Percentiles rank a stretch among this genome's conserved stretches.
These are phyloP conservation scores for Lepidochrysops patricia DNA, from an alignment of 2,888 invertebrate genomes.

Conservation along the genomic window DNA sequence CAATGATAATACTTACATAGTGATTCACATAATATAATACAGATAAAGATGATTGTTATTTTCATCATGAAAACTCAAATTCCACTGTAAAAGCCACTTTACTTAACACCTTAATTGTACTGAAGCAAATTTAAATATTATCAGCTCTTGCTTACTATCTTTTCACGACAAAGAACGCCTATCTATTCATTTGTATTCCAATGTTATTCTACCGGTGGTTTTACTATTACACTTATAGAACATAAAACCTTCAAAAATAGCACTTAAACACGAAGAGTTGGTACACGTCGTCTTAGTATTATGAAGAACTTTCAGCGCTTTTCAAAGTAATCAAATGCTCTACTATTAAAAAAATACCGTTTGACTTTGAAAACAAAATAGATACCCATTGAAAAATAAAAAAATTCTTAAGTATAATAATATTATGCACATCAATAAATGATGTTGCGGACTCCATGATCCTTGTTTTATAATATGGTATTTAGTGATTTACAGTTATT, in stretches of 20 bases:
- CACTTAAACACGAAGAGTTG: neutral
- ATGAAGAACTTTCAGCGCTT: neutral
- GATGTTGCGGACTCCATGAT: neutral
- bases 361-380: neutral
- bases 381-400: no score
- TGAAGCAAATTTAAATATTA: conserved; percentile 11
- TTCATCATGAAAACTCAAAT: neutral
- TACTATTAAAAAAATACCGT: no score
- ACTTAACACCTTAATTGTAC: neutral
- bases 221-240: neutral
- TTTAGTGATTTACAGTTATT: neutral
- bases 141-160: neutral
- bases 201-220: neutral
- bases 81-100: neutral
- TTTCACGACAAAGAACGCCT: neutral
- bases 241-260: neutral
- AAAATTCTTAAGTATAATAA: no score
- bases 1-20: neutral
- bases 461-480: neutral
- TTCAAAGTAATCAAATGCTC: neutral
- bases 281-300: neutral
- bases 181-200: conserved; percentile 7
- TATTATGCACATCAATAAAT: no score
- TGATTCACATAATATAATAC: neutral
- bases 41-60: neutral